A percentile compares a stretch with the other conserved stretches of the same genome.
Evolutionary conservation across 2,113 vertebrate species (phyloP).

Genomic region (Mungos mungo): DNA sequence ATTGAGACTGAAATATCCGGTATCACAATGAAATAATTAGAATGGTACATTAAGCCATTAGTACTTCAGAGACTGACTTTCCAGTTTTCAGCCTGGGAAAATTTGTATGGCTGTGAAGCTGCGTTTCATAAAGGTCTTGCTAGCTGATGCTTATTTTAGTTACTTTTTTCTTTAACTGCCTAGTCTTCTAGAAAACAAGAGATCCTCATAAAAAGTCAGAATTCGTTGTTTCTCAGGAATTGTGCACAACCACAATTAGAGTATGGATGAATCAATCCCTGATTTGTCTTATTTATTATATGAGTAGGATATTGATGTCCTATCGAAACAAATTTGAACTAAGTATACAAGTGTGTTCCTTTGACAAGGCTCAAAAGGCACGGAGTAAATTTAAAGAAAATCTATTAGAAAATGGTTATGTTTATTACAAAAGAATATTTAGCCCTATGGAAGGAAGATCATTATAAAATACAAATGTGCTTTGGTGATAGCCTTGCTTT

Average conservation of each 20-base stretch:
- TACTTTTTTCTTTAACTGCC: too few species aligned
- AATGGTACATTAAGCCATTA: neutral
- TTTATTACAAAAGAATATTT: neutral
- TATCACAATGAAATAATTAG: neutral
- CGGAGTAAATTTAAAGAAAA: neutral
- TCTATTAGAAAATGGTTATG: neutral
- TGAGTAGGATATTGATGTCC: neutral
- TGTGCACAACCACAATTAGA: neutral
- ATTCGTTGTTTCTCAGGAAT: neutral
- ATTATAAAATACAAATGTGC: neutral
- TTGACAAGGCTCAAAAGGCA: neutral
- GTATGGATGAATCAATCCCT: neutral
- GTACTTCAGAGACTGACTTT: neutral
- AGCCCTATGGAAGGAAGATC: neutral
- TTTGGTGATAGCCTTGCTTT: neutral
- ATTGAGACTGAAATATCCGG: neutral
- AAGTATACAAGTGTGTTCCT: neutral
- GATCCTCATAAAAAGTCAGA: neutral
- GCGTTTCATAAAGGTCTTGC: neutral
- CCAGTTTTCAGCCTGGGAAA: neutral
- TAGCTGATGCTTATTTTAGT: neutral
- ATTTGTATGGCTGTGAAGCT: neutral
- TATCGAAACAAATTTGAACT: neutral
- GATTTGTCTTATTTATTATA: neutral
- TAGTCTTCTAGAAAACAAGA: neutral